A percentile compares a stretch with the other conserved stretches of the same genome.
Conservation (phyloP, 2,797 vertebrate genomes). For the Karalla daura region DNA sequence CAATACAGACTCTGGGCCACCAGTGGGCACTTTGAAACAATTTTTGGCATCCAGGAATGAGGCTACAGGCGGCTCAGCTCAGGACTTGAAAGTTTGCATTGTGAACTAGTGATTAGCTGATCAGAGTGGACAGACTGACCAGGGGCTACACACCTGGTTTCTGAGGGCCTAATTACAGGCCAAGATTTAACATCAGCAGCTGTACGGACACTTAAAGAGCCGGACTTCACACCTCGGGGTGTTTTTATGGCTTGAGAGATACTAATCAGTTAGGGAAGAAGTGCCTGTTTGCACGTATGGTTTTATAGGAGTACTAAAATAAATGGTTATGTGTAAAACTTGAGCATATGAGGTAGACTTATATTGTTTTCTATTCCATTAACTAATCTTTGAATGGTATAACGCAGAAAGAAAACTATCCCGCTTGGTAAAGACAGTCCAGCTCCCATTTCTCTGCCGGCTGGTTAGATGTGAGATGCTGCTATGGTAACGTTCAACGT, state of each 20-base stretch:
- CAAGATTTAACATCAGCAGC: slow-evolving; percentile 38
- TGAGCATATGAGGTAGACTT: not conserved
- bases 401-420: not conserved
- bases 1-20: slow-evolving; percentile 62
- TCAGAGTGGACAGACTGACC: slow-evolving; percentile 30
- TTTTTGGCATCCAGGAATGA: slow-evolving; percentile 27
- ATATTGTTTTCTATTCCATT: no score
- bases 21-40: slow-evolving; percentile 75
- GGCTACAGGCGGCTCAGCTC: slow-evolving; percentile 14
- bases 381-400: no score
- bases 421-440: not conserved
- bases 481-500: slow-evolving; percentile 25
- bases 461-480: slow-evolving; percentile 17
- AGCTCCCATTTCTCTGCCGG: slow-evolving; percentile 23
- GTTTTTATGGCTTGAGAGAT: slow-evolving; percentile 48
- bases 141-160: slow-evolving; percentile 60
- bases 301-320: slow-evolving; percentile 3
- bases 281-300: not conserved
- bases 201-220: slow-evolving; percentile 34
- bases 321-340: not conserved
- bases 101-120: slow-evolving; percentile 26
- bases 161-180: slow-evolving; percentile 54
- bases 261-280: slow-evolving; percentile 9
- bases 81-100: slow-evolving; percentile 13
- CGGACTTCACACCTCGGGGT: slow-evolving; percentile 61